A percentile compares a stretch with the other conserved stretches of the same genome.
Conservation (phyloP, 2,797 vertebrate species). For the Xiphophorus birchmanni region DNA sequence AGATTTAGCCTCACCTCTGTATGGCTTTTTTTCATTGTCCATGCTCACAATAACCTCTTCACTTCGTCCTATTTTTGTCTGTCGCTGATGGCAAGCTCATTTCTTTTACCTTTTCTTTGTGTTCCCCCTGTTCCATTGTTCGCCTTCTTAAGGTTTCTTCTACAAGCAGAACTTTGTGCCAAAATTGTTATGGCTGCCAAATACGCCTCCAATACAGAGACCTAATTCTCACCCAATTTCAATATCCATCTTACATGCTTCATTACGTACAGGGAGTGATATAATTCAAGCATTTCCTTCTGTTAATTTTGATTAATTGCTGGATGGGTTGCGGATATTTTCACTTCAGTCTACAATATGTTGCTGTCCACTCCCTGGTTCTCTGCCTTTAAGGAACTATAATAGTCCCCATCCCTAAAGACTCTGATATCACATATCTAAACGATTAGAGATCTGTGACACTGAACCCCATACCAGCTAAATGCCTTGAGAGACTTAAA, state of each 20-base stretch:
- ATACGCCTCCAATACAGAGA: conserved; percentile 31
- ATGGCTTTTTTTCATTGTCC: conserved; percentile 26
- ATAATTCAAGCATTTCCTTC: not conserved
- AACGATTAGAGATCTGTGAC: not conserved
- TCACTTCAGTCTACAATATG: no score
- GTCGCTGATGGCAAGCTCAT: conserved; percentile 29
- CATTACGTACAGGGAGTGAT: not conserved
- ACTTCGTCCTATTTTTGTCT: conserved; percentile 9
- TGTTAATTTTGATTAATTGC: not conserved
- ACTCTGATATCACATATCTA: no score
- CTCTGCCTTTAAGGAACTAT: no score
- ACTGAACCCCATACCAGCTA: not conserved
- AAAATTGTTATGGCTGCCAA: conserved; percentile 26
- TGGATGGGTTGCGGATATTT: no score
- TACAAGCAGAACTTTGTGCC: conserved; percentile 47
- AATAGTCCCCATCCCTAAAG: no score
- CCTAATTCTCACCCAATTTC: conserved; percentile 25
- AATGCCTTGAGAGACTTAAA: not conserved
- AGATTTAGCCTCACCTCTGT: conserved; percentile 22
- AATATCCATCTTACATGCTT: not conserved
- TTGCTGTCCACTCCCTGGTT: no score
- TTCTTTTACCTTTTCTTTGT: conserved; percentile 20
- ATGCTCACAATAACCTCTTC: conserved; percentile 22
- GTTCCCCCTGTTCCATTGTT: not conserved
- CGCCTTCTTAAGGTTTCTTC: conserved; percentile 14